phyloP scores from a whole-genome alignment of 2,888 invertebrate species.

The Mystacides longicornis region DNA sequence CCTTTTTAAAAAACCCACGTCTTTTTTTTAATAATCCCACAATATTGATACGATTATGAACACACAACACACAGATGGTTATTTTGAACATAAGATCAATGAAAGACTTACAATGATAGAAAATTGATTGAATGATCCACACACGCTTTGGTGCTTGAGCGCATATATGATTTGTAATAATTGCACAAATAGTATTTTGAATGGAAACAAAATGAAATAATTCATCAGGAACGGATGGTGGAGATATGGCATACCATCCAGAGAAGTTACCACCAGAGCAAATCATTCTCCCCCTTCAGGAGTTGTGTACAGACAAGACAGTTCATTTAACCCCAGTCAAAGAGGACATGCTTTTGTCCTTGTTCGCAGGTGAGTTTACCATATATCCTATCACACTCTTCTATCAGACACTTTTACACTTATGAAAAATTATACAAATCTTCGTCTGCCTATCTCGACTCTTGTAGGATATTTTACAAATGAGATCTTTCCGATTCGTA shows the following conservation, averaged over 20 bases:
- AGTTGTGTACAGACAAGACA: slow-evolving; percentile 21
- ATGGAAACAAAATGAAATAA: slow-evolving; percentile 25
- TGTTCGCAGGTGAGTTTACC: slow-evolving; percentile 17
- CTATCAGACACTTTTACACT: too few relatives aligned
- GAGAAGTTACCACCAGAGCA: slow-evolving; percentile 44
- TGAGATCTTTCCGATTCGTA: too few relatives aligned
- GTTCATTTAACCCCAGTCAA: slow-evolving; percentile 16
- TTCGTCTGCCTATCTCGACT: too few relatives aligned
- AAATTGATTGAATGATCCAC: background rate
- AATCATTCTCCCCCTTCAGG: slow-evolving; percentile 20
- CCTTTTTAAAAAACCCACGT: too few relatives aligned
- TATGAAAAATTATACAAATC: too few relatives aligned
- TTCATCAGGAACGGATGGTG: slow-evolving; percentile 50
- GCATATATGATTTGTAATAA: slow-evolving; percentile 13
- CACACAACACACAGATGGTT: too few relatives aligned
- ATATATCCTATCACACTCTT: background rate
- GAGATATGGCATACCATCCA: slow-evolving; percentile 46
- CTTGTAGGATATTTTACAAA: too few relatives aligned
- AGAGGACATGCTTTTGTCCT: slow-evolving; percentile 22
- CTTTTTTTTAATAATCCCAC: too few relatives aligned
- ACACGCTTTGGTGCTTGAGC: slow-evolving; percentile 24
- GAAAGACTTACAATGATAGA: too few relatives aligned
- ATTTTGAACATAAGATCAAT: too few relatives aligned
- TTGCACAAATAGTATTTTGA: slow-evolving; percentile 18
- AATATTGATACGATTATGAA: too few relatives aligned